Conservation (phyloP, 1,140 invertebrate species). For the Ceratina calcarata region DNA sequence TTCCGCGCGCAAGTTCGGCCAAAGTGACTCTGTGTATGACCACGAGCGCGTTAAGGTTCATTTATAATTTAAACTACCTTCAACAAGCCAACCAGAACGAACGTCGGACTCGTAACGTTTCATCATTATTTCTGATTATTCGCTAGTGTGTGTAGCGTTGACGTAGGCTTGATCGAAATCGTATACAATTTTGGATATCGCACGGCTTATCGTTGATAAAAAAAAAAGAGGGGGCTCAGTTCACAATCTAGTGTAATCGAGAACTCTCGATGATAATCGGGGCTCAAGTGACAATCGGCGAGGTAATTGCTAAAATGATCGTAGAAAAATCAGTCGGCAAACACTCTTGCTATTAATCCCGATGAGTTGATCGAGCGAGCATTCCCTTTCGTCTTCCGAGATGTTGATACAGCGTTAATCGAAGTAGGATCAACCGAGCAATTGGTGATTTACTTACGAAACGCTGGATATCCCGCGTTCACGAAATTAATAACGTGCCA, state of each 20-base stretch:
- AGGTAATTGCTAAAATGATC: constrained; percentile 66
- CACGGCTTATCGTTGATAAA: background rate
- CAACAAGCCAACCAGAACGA: too few species aligned
- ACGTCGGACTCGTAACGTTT: too few species aligned
- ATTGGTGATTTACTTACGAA: constrained; percentile 54
- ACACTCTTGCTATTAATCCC: constrained; percentile 73
- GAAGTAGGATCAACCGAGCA: constrained; percentile 62
- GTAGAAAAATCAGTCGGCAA: constrained; percentile 73
- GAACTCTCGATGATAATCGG: constrained; percentile 61
- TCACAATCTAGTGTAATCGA: constrained; percentile 9
- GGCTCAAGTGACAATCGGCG: constrained; percentile 64
- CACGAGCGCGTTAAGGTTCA: background rate
- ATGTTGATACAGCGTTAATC: constrained; percentile 68
- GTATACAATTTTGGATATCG: background rate
- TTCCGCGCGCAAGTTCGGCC: background rate
- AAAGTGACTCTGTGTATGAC: background rate
- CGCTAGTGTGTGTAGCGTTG: too few species aligned
- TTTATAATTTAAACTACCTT: too few species aligned
- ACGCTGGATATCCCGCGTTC: background rate
- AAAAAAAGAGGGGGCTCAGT: background rate
- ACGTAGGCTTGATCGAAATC: too few species aligned
- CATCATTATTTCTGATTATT: too few species aligned
- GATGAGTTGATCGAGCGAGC: constrained; percentile 57
- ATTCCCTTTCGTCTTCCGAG: constrained; percentile 50
- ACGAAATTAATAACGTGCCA: constrained; percentile 22